Percentiles rank a stretch among this genome's conserved stretches.
Conservation (phyloP, 2,888 invertebrate species). For the Koerneria pararmatus region DNA sequence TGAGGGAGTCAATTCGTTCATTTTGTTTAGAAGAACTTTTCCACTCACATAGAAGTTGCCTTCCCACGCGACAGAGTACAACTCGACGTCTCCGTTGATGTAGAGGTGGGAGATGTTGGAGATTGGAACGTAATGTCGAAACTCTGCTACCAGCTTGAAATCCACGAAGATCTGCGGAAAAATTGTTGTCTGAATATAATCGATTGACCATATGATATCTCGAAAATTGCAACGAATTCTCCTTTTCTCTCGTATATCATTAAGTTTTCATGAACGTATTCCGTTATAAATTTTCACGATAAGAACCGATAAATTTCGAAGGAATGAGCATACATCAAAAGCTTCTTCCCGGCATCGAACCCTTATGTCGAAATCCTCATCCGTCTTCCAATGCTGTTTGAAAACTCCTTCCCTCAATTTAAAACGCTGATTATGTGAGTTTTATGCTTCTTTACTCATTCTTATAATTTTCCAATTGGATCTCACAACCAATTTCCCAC, state of each 20-base stretch:
- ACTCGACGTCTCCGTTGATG: constrained; percentile 49
- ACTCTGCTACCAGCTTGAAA: constrained; percentile 54
- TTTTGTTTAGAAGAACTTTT: neutral
- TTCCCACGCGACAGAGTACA: constrained; percentile 52
- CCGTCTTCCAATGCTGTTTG: constrained; percentile 42
- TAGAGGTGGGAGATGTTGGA: constrained; percentile 46
- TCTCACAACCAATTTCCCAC: too few species aligned
- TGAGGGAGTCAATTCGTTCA: neutral
- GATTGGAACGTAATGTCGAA: constrained; percentile 55
- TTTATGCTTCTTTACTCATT: too few species aligned
- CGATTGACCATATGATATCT: neutral
- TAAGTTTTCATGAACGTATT: neutral
- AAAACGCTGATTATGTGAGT: too few species aligned
- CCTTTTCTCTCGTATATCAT: neutral
- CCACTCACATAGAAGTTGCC: constrained; percentile 53
- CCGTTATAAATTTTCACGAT: neutral
- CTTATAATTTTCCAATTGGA: too few species aligned
- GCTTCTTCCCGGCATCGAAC: constrained; percentile 53
- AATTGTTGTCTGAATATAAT: neutral
- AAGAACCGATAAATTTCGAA: neutral
- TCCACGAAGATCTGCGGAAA: constrained; percentile 52
- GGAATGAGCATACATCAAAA: constrained; percentile 38
- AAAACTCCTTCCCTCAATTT: constrained; percentile 42
- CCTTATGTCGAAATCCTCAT: constrained; percentile 57
- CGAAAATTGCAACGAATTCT: neutral